Conservation (phyloP, 2,888 invertebrate species). For the Myathropa florea region DNA sequence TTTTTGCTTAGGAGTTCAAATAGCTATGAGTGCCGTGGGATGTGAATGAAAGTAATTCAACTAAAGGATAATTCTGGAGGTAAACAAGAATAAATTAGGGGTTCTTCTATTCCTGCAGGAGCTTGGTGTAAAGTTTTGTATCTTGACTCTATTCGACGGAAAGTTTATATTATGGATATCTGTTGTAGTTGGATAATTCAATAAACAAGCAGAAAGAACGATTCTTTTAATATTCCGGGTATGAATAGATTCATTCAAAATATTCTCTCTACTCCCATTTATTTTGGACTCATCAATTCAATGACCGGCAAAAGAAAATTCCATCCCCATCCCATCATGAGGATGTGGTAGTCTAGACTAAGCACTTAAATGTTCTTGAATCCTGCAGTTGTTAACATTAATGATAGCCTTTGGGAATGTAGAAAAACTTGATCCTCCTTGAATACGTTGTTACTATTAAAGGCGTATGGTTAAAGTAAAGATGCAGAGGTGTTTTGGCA, state of each 20-base stretch:
- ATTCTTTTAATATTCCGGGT: not conserved
- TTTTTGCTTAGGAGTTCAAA: slow-evolving; percentile 16
- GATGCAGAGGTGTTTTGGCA: too few relatives aligned
- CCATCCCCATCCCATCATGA: too few relatives aligned
- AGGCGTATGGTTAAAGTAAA: too few relatives aligned
- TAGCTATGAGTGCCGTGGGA: slow-evolving; percentile 23
- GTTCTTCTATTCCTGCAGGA: not conserved
- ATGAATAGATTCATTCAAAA: not conserved
- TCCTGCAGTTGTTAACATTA: too few relatives aligned
- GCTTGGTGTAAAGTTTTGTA: not conserved
- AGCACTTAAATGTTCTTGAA: too few relatives aligned
- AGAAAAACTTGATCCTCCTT: too few relatives aligned
- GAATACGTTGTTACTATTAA: too few relatives aligned
- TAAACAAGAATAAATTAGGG: not conserved
- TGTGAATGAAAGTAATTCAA: slow-evolving; percentile 29
- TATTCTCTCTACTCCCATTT: too few relatives aligned
- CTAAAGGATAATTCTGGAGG: not conserved
- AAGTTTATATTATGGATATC: not conserved
- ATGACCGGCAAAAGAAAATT: too few relatives aligned
- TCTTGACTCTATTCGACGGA: not conserved
- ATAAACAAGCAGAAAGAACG: not conserved
- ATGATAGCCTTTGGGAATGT: too few relatives aligned
- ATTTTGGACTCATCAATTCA: too few relatives aligned
- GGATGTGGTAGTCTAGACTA: too few relatives aligned
- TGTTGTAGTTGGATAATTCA: not conserved